phyloP scores from a whole-genome alignment of 2,888 invertebrate genomes.

The Ischnus inquisitorius region DNA sequence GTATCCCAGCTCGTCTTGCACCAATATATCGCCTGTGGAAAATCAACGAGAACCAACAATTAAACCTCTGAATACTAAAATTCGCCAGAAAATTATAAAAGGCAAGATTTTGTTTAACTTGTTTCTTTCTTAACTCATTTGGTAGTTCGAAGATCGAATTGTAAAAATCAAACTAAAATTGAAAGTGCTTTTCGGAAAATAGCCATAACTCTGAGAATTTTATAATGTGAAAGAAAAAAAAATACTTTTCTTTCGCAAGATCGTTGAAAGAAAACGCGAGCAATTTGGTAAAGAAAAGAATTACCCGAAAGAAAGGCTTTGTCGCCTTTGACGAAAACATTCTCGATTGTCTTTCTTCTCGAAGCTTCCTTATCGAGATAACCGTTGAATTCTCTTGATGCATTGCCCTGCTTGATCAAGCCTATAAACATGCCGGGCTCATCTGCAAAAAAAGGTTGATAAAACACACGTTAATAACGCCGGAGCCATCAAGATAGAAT shows the following conservation, averaged over 20 bases:
- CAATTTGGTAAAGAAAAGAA: constrained; percentile 30
- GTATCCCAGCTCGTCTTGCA: constrained; percentile 89
- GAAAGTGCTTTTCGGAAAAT: not conserved
- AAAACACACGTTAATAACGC: not conserved
- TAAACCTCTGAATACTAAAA: constrained; percentile 16
- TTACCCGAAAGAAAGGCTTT: constrained; percentile 88
- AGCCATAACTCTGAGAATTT: too few species aligned
- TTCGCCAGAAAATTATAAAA: too few species aligned
- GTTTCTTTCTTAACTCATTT: not conserved
- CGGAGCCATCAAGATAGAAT: not conserved
- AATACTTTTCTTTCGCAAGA: too few species aligned
- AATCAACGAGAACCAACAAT: constrained; percentile 30
- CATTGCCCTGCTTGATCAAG: constrained; percentile 89
- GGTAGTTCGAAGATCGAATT: too few species aligned
- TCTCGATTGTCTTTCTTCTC: constrained; percentile 88
- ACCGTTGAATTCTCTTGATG: constrained; percentile 90
- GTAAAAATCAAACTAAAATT: constrained; percentile 8
- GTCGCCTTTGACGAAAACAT: constrained; percentile 90
- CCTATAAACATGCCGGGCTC: constrained; percentile 95
- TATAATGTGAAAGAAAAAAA: too few species aligned
- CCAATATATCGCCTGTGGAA: constrained; percentile 86
- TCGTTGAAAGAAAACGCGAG: not conserved
- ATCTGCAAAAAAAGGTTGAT: constrained; percentile 86
- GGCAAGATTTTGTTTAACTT: too few species aligned
- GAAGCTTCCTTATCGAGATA: constrained; percentile 89